A percentile compares a stretch with the other conserved stretches of the same genome.
These are phyloP conservation scores for Sisyra nigra DNA, from an alignment of 2,888 invertebrate species.

Conservation along the genomic window DNA sequence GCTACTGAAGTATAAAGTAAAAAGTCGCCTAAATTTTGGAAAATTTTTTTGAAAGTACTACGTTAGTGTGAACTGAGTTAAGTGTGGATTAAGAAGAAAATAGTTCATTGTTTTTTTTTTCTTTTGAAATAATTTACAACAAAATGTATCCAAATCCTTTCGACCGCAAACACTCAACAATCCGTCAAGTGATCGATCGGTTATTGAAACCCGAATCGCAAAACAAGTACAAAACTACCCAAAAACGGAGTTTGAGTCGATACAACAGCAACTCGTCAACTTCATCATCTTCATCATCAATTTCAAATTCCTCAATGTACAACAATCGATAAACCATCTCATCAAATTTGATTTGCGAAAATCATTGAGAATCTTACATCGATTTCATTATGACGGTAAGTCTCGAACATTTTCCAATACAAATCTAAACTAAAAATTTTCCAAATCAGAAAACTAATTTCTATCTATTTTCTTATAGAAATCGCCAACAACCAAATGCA, in stretches of 20 bases:
- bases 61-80: neutral
- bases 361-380: too few relatives aligned
- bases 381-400: too few relatives aligned
- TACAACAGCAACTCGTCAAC: slow-evolving; percentile 2
- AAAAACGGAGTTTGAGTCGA: slow-evolving; percentile 1
- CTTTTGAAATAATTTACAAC: too few relatives aligned
- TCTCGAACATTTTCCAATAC: too few relatives aligned
- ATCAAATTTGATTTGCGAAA: too few relatives aligned
- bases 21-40: neutral
- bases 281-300: neutral
- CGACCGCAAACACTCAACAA: slow-evolving; percentile 49
- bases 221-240: slow-evolving; percentile 6
- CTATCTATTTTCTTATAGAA: too few relatives aligned
- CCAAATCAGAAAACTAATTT: too few relatives aligned
- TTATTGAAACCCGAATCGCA: slow-evolving; percentile 34
- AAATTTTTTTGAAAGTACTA: neutral
- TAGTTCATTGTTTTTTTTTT: too few relatives aligned
- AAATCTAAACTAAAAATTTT: too few relatives aligned
- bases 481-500: too few relatives aligned
- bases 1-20: neutral
- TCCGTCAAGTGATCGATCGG: slow-evolving; percentile 47
- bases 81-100: too few relatives aligned
- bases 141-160: slow-evolving; percentile 54
- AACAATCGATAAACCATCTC: too few relatives aligned
- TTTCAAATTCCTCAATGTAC: neutral